Evolutionary conservation across 2,113 vertebrate genomes (phyloP), one percentile per base, ranked within the genome.

Genomic region (Entomyzon cyanotis): DNA sequence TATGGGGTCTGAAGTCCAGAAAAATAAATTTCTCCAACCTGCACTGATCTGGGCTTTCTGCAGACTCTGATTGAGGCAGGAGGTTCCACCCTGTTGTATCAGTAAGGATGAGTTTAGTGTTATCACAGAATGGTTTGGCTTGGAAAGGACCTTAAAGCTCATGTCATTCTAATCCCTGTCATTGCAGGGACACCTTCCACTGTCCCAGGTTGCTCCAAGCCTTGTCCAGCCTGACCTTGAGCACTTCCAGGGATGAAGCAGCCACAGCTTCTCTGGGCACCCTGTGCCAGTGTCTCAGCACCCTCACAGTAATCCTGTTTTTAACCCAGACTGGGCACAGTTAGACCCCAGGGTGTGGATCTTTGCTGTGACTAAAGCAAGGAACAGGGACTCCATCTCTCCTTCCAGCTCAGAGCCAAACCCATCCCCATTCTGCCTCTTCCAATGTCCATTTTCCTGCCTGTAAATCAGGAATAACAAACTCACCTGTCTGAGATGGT

Each of bases 191-290:
- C 60, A 89, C 6, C 13, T 82, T 22, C 46, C 62, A 15, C n/a
- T 7, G 0, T 1, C 4, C 37, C 59, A 44, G 59, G 10, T 0
- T 52, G 50, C 15, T 46, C 52, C 28, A 24, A 53, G 7, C 16
- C 28, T 33, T 0, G 0, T 25, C 62, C 69, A 75, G 0, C 28
- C 30, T 58, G 58, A 25, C 42, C 39, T 12, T 17, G 53, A 2
- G 6, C 53, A 53, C 24, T 41, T 1, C 19, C 69, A 75, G 46
- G 24, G 28, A 4, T 65, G 77, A 19, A 16, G 7, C 33, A 74
- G 37, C 11, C 46, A 30, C 53, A 89, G 44, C 7, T 60, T 1
- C 46, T 41, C 46, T 67, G 69, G 37, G 19, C 23, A 67, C 0
- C 25, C 33, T 82, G 23, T 67, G 37, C 53, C 68, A 59, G 44